These are phyloP conservation scores for Odontesthes bonariensis DNA, from an alignment of 2,113 vertebrate genomes.

Conservation along the genomic window DNA sequence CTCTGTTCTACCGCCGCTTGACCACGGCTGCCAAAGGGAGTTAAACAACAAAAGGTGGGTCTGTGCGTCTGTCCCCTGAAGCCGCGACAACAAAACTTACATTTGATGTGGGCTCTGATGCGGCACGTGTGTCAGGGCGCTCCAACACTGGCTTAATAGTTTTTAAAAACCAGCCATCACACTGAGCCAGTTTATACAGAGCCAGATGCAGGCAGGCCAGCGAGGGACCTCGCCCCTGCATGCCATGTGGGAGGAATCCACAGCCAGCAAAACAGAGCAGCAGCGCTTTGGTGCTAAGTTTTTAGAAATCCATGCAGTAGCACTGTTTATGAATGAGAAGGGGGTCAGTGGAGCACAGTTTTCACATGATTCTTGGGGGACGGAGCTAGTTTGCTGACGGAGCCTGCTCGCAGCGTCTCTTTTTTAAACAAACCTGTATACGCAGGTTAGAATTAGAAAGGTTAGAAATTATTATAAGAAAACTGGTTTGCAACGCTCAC, in stretches of 20 bases:
- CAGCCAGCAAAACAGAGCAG: neutral
- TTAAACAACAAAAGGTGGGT: neutral
- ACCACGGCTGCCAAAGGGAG: neutral
- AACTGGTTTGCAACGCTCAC: too few relatives aligned
- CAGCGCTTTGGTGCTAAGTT: constrained; percentile 4
- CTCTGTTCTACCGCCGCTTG: neutral
- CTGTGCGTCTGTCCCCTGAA: constrained; percentile 13
- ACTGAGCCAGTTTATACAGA: constrained; percentile 8
- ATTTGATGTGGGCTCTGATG: neutral
- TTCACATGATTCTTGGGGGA: neutral
- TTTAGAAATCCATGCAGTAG: neutral
- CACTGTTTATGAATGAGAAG: constrained; percentile 34
- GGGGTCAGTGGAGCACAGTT: constrained; percentile 43
- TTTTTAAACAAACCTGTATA: neutral
- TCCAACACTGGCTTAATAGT: neutral
- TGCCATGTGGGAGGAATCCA: constrained; percentile 24
- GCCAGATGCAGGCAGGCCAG: constrained; percentile 14
- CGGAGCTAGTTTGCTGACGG: neutral
- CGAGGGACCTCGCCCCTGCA: constrained; percentile 21
- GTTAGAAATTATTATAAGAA: too few relatives aligned
- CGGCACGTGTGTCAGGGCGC: neutral
- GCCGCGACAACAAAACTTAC: neutral
- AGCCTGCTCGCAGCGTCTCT: neutral
- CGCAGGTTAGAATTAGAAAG: too few relatives aligned
- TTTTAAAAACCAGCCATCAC: constrained; percentile 1